Base-by-base conservation (phyloP, 2,888 invertebrate species). In the Zeuzera pyrina region DNA sequence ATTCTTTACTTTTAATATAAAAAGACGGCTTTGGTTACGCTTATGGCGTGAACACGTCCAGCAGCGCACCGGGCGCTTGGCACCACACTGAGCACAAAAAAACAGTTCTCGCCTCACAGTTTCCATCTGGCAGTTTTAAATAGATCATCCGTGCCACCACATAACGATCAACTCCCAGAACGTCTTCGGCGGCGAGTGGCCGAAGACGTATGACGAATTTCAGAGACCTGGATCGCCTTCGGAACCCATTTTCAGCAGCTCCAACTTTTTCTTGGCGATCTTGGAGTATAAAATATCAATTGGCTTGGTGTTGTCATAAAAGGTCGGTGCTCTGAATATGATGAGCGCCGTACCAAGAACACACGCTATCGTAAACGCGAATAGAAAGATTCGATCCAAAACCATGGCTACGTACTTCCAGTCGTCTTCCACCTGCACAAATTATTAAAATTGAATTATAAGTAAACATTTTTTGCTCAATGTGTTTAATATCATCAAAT, bases 321-420 rank as follows among this genome's bases (percentile, higher is more conserved):
- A 88, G 34, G 94, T 93, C 39, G 96, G 96, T 50, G 96, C 96
- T 76, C 93, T 90, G 43, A 95, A 87, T 70, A 94, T 94, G 60
- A 94, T 94, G 52, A 93, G 85, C 38, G 91, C 91, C 38, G 94
- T 97, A 44, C 97, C 97, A 39, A 95, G 79, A 43, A 97, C 88
- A 76, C 97, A 97, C 47, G 95, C 95, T 67, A 95, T 87, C 65
- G 97, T 93, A 85, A 98, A 98, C 58, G 95, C 90, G 90, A 95
- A 96, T 52, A 98, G 88, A 85, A 98, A 98, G 58, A 98, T 88
- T 57, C 98, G 89, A 84, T 98, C 98, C 70, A 98, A 86, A 44
- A 98, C 97, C 95, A 97, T 94, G 34, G 91, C 91, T 37, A 98
- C 96, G 85, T 96, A 98, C 74, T 97, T 97, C 98, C 98, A 98